Evolutionary conservation across 2,797 vertebrate genomes (phyloP), one percentile per base, ranked within the genome.

Genomic region (Cuniculus paca): DNA sequence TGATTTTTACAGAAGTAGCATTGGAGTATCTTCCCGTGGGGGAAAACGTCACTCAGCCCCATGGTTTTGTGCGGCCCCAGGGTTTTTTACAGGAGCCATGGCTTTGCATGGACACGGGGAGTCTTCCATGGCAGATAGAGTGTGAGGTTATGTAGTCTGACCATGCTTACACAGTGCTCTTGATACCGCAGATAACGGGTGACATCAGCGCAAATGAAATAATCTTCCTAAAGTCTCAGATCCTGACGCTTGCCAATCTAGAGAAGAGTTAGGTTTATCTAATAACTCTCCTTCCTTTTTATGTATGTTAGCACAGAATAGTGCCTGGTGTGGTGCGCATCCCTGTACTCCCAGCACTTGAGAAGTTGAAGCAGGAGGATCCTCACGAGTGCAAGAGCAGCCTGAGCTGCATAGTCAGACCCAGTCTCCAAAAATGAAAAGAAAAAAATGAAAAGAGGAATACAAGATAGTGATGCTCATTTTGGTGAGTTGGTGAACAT

Each of bases 181-280:
- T 70, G n/a, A 70, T 20, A n/a, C 31, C 17, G 72, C 48, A 80
- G 54, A 61, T 54, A 91, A 86, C 34, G 42, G 52, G 68, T 86
- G 39, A 65, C 26, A 28, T 63, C 45, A 42, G 31, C 28, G 81
- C 74, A n/a, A 54, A 28, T 42, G 31, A 16, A 61, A 86, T 90
- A 86, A 26, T 95, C 31, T 48, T 81, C 48, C 42, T 50, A 88
- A 92, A 91, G 74, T 81, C 34, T 96, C 77, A 78, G 80, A 80
- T 2, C 22, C 61, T 82, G 60, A 61, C 65, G 82, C 14, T 14
- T 91, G 45, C 26, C 89, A 85, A 68, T 75, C 24, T 28, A 72
- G 68, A 42, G 39, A 87, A 22, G 50, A 58, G 48, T 61, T 72
- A 68, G 22, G 6, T n/a, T 84, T 88, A 45, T 75, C 77, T 68